Base-by-base conservation (phyloP, 2,113 vertebrate genomes). In the Nestor notabilis region DNA sequence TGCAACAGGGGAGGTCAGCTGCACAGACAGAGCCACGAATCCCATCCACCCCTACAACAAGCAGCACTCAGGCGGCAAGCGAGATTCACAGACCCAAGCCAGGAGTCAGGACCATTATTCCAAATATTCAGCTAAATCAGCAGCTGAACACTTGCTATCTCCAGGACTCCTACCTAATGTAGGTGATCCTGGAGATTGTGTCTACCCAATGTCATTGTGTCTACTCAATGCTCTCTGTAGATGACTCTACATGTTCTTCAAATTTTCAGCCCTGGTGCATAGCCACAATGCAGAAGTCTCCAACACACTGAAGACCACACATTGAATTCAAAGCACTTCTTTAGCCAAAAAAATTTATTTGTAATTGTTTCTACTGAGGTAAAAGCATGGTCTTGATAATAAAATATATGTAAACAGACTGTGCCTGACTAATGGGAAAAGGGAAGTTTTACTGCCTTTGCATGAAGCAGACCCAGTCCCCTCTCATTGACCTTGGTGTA, bases 211-310 rank as follows among this genome's bases (percentile, higher is more conserved):
- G 33, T 58, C 55, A n/a, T 14, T 23, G 33, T 58, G 20, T 58
- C 55, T n/a, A 58, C 35, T 43, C 33, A 18, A 3, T 10, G 39
- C 16, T 47, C 50, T 35, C 35, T 27, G 76, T 47, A 56, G 16
- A 11, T 88, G 25, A 6, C 31, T 11, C 27, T 5, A 24, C 28
- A 1, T 1, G 0, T 16, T 43, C 35, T 37, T 52, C 44, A 7
- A 12, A 46, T 3, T 33, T 6, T 9, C 75, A 68, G 25, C 52
- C 20, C n/a, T 9, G 4, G 7, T 18, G 31, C 25, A 9, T 3
- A 0, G 0, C 20, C 60, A 71, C 11, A 70, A 28, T 1, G 1
- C 8, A 14, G 17, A 56, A 24, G 46, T 14, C 50, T 21, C 18
- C 2, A 6, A 6, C 7, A 15, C 16, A 7, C 15, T 10, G 0